Evolutionary conservation across 1,140 invertebrate species (phyloP).

Genomic region (Cotesia chilonis): DNA sequence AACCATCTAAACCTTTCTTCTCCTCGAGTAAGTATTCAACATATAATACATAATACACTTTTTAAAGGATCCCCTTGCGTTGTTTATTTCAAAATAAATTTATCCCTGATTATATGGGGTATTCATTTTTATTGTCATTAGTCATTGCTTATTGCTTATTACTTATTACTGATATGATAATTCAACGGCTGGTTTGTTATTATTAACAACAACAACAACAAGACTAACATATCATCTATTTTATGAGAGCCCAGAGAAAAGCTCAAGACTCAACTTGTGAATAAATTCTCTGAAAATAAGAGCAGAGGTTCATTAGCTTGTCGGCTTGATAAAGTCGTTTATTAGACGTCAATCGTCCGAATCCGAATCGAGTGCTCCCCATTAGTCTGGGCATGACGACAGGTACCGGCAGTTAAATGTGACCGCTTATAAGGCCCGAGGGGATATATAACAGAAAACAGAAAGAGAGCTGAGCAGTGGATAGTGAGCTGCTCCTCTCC

Average conservation of each 20-base stretch:
- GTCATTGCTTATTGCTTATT: no score
- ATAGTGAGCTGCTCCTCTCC: background rate
- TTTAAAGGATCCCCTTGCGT: no score
- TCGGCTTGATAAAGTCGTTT: constrained; percentile 38
- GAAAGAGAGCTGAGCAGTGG: no score
- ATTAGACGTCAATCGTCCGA: constrained; percentile 29
- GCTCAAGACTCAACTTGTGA: background rate
- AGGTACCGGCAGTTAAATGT: constrained; percentile 22
- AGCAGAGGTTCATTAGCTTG: constrained; percentile 29
- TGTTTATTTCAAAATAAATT: constrained; percentile 1
- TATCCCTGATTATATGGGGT: background rate
- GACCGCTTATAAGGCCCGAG: background rate
- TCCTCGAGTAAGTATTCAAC: no score
- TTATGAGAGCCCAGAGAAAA: constrained; percentile 5
- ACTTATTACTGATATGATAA: no score
- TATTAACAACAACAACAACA: no score
- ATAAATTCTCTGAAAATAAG: background rate
- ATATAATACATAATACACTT: background rate
- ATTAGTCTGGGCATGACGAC: constrained; percentile 26
- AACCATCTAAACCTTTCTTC: background rate
- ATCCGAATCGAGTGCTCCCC: constrained; percentile 30
- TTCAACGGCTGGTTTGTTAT: no score
- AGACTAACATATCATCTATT: background rate
- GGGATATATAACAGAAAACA: background rate
- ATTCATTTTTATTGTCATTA: constrained; percentile 5